Base-by-base conservation (phyloP, 2,797 vertebrate genomes). In the Bradypodion pumilum region DNA sequence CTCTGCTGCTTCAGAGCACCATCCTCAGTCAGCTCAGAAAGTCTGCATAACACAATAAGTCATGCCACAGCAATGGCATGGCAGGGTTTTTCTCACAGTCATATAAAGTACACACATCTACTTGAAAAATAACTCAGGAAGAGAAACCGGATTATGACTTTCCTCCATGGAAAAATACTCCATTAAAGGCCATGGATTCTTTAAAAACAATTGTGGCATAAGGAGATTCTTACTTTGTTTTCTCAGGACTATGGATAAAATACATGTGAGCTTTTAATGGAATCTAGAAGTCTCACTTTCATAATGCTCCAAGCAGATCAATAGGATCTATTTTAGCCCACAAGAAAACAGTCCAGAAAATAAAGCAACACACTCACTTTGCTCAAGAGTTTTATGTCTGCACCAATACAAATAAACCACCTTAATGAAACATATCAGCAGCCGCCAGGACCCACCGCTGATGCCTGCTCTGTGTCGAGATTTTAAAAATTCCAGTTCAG, bases 331-430 rank as follows among this genome's bases (percentile, higher is more conserved):
- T 40, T 84, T 88, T 86, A 86, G 82, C 74, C 79, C 88, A 89
- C 73, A 87, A 88, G 81, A 92, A 77, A 82, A 65, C 46, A 74
- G 74, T 86, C 65, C 42, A 89, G 84, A 91, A 87, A 87, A 90
- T 89, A 84, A 90, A 88, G 87, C 37, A 69, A 77, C 32, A 68
- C 19, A 15, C 3, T 65, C 27, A 49, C 42, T 65, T 1, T 74
- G 59, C n/a, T 65, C 42, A 37, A 75, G 29, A 74, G 23, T 19
- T 65, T 60, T 44, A 62, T n/a, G 3, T 72, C 49, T 73, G 32
- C 25, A 74, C 23, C 19, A 56, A 74, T 10, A 7, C 29, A 74
- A 70, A 27, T 40, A 70, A 56, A 32, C 44, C 15, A 42, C 29
- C 23, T 29, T 73, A 49, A 68, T 27, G 60, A 69, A 76, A 83